These are phyloP conservation scores for Iguana delicatissima DNA, from an alignment of 2,797 vertebrate species.

Conservation along the genomic window DNA sequence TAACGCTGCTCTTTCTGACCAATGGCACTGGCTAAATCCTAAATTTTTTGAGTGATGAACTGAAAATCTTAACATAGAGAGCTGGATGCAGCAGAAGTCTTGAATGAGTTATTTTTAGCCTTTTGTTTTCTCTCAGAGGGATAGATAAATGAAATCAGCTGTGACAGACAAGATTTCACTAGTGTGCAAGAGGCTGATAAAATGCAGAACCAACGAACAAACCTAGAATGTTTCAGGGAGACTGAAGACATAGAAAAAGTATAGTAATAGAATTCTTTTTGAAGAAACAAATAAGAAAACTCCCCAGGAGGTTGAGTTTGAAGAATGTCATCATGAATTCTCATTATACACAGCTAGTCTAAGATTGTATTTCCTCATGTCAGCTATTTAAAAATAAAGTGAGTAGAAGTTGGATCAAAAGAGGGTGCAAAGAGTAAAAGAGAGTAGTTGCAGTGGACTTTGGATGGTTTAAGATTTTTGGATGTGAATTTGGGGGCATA, in stretches of 20 bases:
- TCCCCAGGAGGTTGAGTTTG: background rate
- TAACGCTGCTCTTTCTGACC: background rate
- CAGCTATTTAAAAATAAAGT: background rate
- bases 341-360: slow-evolving; percentile 12
- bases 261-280: slow-evolving; percentile 12
- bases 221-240: slow-evolving; percentile 56
- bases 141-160: slow-evolving; percentile 75
- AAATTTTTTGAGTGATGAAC: slow-evolving; percentile 59
- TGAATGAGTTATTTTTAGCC: slow-evolving; percentile 73
- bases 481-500: background rate
- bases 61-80: slow-evolving; percentile 61
- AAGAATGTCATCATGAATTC: slow-evolving; percentile 15
- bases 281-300: slow-evolving; percentile 14
- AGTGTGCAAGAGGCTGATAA: slow-evolving; percentile 66
- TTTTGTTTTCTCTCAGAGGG: slow-evolving; percentile 58
- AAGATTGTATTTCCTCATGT: background rate
- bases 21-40: slow-evolving; percentile 53
- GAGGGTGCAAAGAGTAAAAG: background rate
- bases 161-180: slow-evolving; percentile 70
- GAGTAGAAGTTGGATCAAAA: background rate
- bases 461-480: background rate
- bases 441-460: background rate
- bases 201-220: slow-evolving; percentile 74
- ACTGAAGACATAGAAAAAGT: background rate
- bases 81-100: slow-evolving; percentile 67